Evolutionary conservation across 1,140 invertebrate species (phyloP), one percentile per base, ranked within the genome.

Genomic region (Araneus ventricosus): DNA sequence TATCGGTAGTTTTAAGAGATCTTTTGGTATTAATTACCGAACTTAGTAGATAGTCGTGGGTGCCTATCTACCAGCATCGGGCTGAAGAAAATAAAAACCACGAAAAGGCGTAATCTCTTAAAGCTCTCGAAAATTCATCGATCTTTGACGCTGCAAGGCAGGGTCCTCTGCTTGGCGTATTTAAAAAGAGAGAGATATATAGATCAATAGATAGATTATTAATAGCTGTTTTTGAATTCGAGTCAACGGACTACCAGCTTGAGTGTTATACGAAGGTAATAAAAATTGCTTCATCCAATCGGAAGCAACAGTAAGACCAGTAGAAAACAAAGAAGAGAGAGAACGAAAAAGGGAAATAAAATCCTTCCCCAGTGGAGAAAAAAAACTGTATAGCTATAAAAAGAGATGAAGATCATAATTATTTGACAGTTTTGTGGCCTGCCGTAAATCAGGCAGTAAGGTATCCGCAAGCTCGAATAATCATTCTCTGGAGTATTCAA

Each of bases 361-460:
- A 84, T 52, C 39, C 80, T 45, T 84, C 45, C 80, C 45, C 37
- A 45, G 30, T 30, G 45, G 41, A 84, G 45, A 84, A 45, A 84
- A 79, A 84, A 75, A 75, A 88, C 61, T 80, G 59, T 30, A 52
- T 34, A 85, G 90, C 90, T 91, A 91, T 91, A 91, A 91, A 91
- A 90, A 84, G 57, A 91, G 79, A 91, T 91, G 90, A 85, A 85
- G 90, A 91, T 91, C 90, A 91, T 91, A 91, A 91, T 91, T 91
- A 91, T 91, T 91, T 91, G 90, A 91, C 90, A 84, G 90, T 82
- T 91, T 91, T 91, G 90, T 91, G 59, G 90, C 59, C 79, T 41
- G 80, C 59, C 80, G 80, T 91, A 91, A 91, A 91, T 91, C 90
- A 91, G 52, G 17, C 57, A 79, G 79, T 57, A 90, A 91, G 59